These are phyloP conservation scores for Ligdia adustata DNA, from an alignment of 2,888 invertebrate genomes.

Conservation along the genomic window DNA sequence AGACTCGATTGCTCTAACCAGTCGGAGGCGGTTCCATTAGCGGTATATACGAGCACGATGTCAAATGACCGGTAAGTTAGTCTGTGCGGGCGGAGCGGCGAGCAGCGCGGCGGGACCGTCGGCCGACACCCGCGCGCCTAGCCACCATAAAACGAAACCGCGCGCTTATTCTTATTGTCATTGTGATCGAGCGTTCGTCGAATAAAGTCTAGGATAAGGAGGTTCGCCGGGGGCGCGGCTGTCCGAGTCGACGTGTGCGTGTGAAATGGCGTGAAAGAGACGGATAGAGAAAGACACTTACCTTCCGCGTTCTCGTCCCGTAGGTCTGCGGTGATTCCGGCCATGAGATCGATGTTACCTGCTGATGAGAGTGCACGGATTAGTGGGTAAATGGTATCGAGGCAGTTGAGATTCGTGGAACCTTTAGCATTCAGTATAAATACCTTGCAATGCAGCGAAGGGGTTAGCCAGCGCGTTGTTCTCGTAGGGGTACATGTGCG, in stretches of 20 bases:
- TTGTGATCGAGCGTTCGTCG: conserved; percentile 36
- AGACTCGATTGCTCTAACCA: no score
- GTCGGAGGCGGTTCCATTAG: conserved; percentile 31
- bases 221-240: conserved; percentile 84
- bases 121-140: conserved; percentile 80
- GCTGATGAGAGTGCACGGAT: conserved; percentile 31
- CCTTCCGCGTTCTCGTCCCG: conserved; percentile 78
- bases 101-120: conserved; percentile 52
- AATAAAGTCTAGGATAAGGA: conserved; percentile 34
- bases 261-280: conserved; percentile 74
- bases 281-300: conserved; percentile 60
- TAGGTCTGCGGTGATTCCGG: conserved; percentile 70
- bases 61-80: conserved; percentile 36
- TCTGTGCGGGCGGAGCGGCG: conserved; percentile 40
- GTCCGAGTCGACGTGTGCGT: conserved; percentile 82
- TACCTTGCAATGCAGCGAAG: conserved; percentile 77
- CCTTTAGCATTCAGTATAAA: no score
- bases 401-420: not conserved
- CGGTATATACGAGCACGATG: no score
- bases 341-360: conserved; percentile 80
- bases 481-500: conserved; percentile 72
- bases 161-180: conserved; percentile 59
- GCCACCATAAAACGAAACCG: conserved; percentile 65
- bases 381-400: not conserved
- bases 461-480: conserved; percentile 77